Evolutionary conservation across 2,797 vertebrate species (phyloP).

Genomic region (Anomalospiza imberbis): DNA sequence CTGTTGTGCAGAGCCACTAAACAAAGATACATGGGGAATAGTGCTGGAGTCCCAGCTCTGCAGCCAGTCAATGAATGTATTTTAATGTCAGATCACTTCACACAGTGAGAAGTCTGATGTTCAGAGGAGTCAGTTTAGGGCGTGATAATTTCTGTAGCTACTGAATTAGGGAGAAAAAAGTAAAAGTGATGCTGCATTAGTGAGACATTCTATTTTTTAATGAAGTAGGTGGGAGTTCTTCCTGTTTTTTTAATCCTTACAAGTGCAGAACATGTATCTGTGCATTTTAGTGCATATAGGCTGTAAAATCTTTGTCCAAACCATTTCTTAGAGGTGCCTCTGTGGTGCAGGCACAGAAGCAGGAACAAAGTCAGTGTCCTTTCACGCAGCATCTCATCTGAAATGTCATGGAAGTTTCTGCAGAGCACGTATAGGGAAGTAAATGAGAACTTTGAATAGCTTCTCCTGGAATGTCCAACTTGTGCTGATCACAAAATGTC

Average conservation of each 20-base stretch:
- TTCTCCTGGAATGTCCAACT: neutral
- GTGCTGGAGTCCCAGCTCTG: constrained; percentile 31
- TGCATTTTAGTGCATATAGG: neutral
- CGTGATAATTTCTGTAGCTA: neutral
- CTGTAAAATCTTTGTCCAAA: neutral
- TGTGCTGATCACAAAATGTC: neutral
- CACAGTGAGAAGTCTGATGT: neutral
- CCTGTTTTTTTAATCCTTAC: neutral
- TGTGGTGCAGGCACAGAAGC: neutral
- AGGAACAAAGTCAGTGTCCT: neutral
- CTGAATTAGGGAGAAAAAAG: neutral
- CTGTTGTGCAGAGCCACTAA: constrained; percentile 69
- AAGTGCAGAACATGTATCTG: neutral
- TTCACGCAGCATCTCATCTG: neutral
- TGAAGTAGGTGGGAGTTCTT: neutral
- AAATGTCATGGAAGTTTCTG: neutral
- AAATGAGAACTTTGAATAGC: neutral
- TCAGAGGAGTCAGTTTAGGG: neutral
- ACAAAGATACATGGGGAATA: constrained; percentile 59
- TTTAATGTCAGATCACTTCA: constrained; percentile 18
- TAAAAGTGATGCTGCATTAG: neutral
- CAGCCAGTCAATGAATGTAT: constrained; percentile 34
- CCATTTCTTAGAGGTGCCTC: neutral
- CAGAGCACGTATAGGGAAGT: neutral
- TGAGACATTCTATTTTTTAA: neutral